Base-by-base conservation (phyloP, 2,113 vertebrate species). In the Spilogale gracilis region DNA sequence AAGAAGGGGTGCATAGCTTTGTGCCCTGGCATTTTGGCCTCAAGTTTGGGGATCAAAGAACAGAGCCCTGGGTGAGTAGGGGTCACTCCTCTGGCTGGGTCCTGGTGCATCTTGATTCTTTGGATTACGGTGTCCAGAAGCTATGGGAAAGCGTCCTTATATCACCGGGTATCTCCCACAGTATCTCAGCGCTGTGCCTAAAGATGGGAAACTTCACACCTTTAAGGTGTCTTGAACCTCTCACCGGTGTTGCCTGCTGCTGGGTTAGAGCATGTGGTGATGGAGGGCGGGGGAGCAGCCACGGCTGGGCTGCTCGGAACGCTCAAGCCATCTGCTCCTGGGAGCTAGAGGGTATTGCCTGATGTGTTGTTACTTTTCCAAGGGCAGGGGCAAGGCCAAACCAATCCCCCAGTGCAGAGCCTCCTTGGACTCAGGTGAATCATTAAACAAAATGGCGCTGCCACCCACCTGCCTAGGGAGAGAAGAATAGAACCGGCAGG, bases 221-320 rank as follows among this genome's bases (percentile, higher is more conserved):
- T 18, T 73, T 18, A 1, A 20, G 43, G 83, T 50, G 43, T n/a
- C 27, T 45, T 27, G 18, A 54, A 38, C 3, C 8, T 32, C 48
- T 65, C 1, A 0, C 61, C 10, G 50, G 9, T 13, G 1, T 50
- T 56, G 45, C 13, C 54, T 91, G 0, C 43, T 32, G 54, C 11
- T 48, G 38, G 38, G 1, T 25, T 3, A 1, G 2, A 21, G 74
- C n/a, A 3, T 32, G 2, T 6, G 20, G 20, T 6, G 20, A 16
- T 6, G 32, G 23, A 7, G 17, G 2, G 32, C 0, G 4, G 1
- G 10, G 9, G 8, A 25, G 50, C 3, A 20, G 63, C 38, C 60
- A 14, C 0, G 17, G 1, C 5, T 38, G 50, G n/a, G 13, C 73
- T 4, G 0, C 56, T 9, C 32, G 86, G 43, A 9, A 32, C 6